These are phyloP conservation scores for Schizopygopsis malacanthus DNA, from an alignment of 2,797 vertebrate species.

Conservation along the genomic window DNA sequence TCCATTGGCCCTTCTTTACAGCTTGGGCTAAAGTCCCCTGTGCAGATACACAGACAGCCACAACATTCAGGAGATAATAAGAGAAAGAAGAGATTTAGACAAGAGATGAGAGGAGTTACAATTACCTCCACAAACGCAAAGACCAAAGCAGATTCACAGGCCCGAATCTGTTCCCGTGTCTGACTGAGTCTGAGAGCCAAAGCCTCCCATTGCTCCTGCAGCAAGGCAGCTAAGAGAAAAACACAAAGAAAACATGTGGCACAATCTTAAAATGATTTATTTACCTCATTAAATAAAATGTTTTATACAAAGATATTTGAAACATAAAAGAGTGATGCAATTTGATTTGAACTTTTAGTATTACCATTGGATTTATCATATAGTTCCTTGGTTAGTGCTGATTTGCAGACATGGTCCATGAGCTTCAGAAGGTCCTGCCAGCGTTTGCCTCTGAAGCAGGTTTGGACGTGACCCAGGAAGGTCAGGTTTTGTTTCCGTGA, in stretches of 20 bases:
- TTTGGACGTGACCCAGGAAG: constrained; percentile 95
- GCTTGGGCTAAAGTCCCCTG: constrained; percentile 93
- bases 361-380: constrained; percentile 78
- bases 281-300: background rate
- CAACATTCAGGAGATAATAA: constrained; percentile 13
- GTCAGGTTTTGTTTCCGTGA: constrained; percentile 95
- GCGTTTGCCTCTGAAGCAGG: constrained; percentile 92
- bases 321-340: background rate
- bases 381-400: constrained; percentile 85
- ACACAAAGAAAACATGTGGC: constrained; percentile 4
- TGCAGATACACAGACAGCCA: constrained; percentile 37
- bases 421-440: constrained; percentile 94
- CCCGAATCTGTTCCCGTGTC: constrained; percentile 93
- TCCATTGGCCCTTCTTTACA: constrained; percentile 96
- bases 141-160: constrained; percentile 89
- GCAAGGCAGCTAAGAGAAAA: constrained; percentile 65
- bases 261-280: no score
- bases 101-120: background rate
- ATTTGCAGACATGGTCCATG: constrained; percentile 96
- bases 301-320: background rate
- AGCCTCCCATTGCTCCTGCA: constrained; percentile 90
- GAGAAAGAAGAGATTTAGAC: background rate
- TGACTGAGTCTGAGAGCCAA: constrained; percentile 88
- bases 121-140: constrained; percentile 97
- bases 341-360: background rate